Evolutionary conservation across 2,888 invertebrate species (phyloP), one percentile per base, ranked within the genome.

Genomic region (Aquatica leii): DNA sequence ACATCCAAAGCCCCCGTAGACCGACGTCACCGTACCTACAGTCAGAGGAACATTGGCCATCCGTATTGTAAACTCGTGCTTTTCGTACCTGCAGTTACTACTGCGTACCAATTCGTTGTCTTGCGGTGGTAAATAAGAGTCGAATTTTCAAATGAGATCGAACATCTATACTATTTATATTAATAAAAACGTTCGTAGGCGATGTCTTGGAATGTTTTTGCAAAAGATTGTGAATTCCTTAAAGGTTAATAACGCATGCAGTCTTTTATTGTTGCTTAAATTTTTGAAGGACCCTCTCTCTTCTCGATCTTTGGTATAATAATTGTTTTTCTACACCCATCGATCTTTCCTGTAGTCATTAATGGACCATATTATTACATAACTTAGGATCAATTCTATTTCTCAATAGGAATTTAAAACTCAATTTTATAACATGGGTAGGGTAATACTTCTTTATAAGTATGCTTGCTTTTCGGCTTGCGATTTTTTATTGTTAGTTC

Each of bases 1-100:
- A 80, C 78, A 79, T 80, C 77, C 76, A 75, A 76, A 74, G 76
- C 78, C 78, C 77, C 79, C 76, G 76, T 77, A 74, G 75, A 74
- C 67, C 78, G 76, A 77, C 78, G 78, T 78, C 78, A 78, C 74
- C 76, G 72, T 73, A 68, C 68, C 74, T 71, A 72, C 62, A 76
- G 77, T 75, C 76, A 62, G 73, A 74, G 71, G 75, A 76, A 73
- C 75, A 78, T 77, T 78, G 77, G 74, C 75, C 73, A 71, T 71
- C 69, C 69, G 70, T 61, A 68, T 67, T 62, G 63, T 66, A 62
- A 71, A 69, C 73, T 67, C 70, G 59, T 65, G 75, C 73, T 77
- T 77, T 77, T 74, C 73, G 67, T 72, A 53, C 57, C 21, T 52
- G 46, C 35, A 49, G 20, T 65, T 59, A 56, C 53, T 57, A 53